These are phyloP conservation scores for Sorex araneus DNA, from an alignment of 2,113 vertebrate species.

Conservation along the genomic window DNA sequence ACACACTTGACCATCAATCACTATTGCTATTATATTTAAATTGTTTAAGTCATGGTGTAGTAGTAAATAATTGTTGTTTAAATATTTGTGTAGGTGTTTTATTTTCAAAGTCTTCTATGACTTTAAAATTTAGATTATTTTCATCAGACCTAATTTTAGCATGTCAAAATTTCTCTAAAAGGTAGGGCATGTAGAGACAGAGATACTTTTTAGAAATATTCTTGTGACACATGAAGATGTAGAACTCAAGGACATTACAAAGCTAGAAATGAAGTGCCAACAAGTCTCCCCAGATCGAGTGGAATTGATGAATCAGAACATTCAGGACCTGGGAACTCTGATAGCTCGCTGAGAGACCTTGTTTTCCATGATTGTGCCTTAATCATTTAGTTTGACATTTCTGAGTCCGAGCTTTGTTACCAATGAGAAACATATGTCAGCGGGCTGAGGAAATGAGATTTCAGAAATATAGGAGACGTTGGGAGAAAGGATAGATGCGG, in stretches of 20 bases:
- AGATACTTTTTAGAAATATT: conserved; percentile 4
- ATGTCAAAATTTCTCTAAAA: not conserved
- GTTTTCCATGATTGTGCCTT: conserved; percentile 31
- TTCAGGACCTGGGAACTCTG: not conserved
- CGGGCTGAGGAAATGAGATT: conserved; percentile 46
- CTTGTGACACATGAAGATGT: not conserved
- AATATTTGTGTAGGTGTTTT: not conserved
- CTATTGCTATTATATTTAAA: not conserved
- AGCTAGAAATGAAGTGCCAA: not conserved
- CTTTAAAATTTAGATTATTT: not conserved
- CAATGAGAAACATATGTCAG: conserved; percentile 37
- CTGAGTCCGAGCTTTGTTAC: conserved; percentile 66
- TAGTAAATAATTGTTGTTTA: conserved; percentile 5
- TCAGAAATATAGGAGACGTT: not conserved
- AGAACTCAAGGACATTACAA: not conserved
- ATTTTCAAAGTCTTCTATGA: conserved; percentile 11
- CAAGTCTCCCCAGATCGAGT: not conserved
- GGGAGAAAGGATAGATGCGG: not conserved
- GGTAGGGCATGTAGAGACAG: not conserved
- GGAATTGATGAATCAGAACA: conserved; percentile 30
- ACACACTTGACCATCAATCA: not conserved
- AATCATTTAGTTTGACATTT: conserved; percentile 75
- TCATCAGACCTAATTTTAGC: not conserved
- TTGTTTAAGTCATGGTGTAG: not conserved
- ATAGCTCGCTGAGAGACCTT: conserved; percentile 38